Evolutionary conservation across 1,140 invertebrate genomes (phyloP).

Genomic region (Subanguina moxae): DNA sequence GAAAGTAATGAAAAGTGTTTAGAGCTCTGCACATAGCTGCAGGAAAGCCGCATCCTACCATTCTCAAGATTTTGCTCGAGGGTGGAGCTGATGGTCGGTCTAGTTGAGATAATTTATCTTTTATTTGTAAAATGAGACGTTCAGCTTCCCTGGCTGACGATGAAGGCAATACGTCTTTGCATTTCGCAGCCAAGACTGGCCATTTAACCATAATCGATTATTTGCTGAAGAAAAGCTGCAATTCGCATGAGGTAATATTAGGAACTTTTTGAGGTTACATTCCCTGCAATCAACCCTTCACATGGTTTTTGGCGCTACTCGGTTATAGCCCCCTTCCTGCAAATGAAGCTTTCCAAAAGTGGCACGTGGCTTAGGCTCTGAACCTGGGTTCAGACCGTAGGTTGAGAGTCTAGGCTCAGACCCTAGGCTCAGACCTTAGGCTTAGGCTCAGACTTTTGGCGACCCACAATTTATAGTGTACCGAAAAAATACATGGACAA

Average conservation of each 20-base stretch:
- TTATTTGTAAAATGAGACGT: slow-evolving; percentile 9
- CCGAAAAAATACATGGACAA: too few species aligned
- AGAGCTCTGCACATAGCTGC: slow-evolving; percentile 61
- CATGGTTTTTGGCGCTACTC: too few species aligned
- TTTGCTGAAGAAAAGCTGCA: slow-evolving; percentile 49
- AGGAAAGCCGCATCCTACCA: slow-evolving; percentile 60
- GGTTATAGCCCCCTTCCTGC: too few species aligned
- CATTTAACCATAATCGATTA: slow-evolving; percentile 60
- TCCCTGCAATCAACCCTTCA: too few species aligned
- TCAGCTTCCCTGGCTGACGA: slow-evolving; percentile 61
- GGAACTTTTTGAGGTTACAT: too few species aligned
- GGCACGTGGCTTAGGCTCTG: too few species aligned
- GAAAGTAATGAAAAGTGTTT: slow-evolving; percentile 4
- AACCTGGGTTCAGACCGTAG: too few species aligned
- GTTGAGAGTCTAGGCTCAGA: too few species aligned
- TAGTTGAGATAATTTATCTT: slow-evolving; percentile 4
- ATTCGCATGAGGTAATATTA: slow-evolving; percentile 49
- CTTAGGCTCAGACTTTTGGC: too few species aligned
- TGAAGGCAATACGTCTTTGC: slow-evolving; percentile 62
- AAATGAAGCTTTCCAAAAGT: too few species aligned
- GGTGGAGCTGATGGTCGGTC: slow-evolving; percentile 60
- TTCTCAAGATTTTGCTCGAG: slow-evolving; percentile 60
- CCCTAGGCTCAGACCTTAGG: too few species aligned
- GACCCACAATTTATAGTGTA: too few species aligned
- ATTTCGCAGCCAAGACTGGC: slow-evolving; percentile 63